Evolutionary conservation across 2,888 invertebrate species (phyloP).

Genomic region (Dolichomitus sp.): DNA sequence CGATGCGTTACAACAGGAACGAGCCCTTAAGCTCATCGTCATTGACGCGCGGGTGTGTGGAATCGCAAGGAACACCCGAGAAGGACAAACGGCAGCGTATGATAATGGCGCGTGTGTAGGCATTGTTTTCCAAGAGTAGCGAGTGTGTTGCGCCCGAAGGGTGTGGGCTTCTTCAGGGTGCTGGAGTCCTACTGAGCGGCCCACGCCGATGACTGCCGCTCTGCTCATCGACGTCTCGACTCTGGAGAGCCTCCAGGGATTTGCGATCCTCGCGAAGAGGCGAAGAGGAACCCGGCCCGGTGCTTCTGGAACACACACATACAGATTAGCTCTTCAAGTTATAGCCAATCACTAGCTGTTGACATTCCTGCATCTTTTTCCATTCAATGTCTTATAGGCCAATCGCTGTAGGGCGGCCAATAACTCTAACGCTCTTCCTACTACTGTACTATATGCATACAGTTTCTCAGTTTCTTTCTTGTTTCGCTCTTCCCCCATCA

Average conservation of each 20-base stretch:
- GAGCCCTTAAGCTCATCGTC: constrained; percentile 2
- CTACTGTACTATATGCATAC: background rate
- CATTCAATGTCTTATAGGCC: constrained; percentile 42
- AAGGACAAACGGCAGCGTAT: constrained; percentile 33
- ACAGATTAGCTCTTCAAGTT: constrained; percentile 4
- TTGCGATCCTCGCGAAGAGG: constrained; percentile 58
- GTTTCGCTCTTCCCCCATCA: constrained; percentile 69
- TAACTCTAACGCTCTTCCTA: background rate
- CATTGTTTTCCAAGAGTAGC: constrained; percentile 68
- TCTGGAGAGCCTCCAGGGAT: constrained; percentile 76
- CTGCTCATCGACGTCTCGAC: constrained; percentile 82
- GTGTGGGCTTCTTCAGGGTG: constrained; percentile 85
- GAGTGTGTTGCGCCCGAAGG: constrained; percentile 80
- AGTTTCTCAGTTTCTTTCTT: constrained; percentile 52
- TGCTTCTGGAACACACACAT: constrained; percentile 28
- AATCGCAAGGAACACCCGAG: constrained; percentile 8
- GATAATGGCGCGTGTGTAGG: constrained; percentile 32
- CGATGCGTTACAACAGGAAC: background rate
- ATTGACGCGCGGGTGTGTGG: constrained; percentile 1
- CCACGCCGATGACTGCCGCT: constrained; percentile 82
- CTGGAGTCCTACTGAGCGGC: constrained; percentile 84
- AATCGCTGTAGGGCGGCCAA: constrained; percentile 45
- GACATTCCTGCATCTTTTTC: constrained; percentile 46
- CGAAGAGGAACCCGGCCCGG: constrained; percentile 34
- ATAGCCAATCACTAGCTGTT: constrained; percentile 1